phyloP scores from a whole-genome alignment of 2,888 invertebrate genomes.

The Chrysolina haemoptera region DNA sequence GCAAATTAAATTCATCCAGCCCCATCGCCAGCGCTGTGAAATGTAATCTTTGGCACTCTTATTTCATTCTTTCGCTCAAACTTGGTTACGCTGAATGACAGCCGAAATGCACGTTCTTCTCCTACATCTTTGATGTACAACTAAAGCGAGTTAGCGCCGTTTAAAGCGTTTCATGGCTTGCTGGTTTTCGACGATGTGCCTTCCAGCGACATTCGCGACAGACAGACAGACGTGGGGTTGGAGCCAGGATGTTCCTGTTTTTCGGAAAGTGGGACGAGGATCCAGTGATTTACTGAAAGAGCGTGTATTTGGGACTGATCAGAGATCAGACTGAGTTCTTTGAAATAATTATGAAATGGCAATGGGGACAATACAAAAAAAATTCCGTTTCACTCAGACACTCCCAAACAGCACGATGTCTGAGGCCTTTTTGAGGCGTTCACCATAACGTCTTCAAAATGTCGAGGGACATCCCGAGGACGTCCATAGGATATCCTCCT shows the following conservation, averaged over 20 bases:
- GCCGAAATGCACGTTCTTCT: constrained; percentile 9
- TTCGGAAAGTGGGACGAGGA: too few species aligned
- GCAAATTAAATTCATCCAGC: constrained; percentile 9
- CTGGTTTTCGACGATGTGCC: constrained; percentile 58
- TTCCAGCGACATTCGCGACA: constrained; percentile 35
- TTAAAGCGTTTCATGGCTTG: constrained; percentile 40
- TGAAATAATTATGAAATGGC: too few species aligned
- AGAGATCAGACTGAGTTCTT: too few species aligned
- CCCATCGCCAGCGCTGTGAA: constrained; percentile 28
- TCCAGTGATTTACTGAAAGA: too few species aligned
- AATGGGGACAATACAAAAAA: too few species aligned
- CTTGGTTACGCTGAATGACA: constrained; percentile 34
- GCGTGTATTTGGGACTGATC: too few species aligned
- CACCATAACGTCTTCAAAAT: too few species aligned
- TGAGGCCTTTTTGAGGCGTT: too few species aligned
- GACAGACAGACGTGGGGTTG: neutral
- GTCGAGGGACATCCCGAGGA: too few species aligned
- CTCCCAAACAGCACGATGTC: too few species aligned
- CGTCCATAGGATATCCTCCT: too few species aligned
- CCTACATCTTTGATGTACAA: constrained; percentile 5
- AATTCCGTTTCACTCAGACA: too few species aligned
- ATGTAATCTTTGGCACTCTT: constrained; percentile 41
- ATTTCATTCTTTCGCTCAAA: constrained; percentile 35
- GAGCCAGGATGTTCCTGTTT: neutral
- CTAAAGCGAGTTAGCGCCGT: neutral